Base-by-base conservation (phyloP, 2,113 vertebrate genomes). In the Dolichotis patagonum region DNA sequence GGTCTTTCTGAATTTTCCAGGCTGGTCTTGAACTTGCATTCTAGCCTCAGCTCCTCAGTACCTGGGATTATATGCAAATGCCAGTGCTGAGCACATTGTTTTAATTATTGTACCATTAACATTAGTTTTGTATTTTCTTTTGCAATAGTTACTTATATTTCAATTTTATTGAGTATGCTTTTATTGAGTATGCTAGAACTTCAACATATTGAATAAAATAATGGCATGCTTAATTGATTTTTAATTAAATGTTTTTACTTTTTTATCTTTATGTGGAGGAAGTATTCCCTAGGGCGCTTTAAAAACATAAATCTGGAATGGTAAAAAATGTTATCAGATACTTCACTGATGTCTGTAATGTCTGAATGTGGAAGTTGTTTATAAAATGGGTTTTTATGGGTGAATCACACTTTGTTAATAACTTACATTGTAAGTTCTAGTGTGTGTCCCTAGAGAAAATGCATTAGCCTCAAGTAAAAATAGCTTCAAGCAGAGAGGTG, bases 401-500 rank as follows among this genome's bases (percentile, higher is more conserved):
- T 96, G 75, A 92, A 91, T 95, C 95, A 95, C 7, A 84, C 60
- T 97, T 94, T 63, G 35, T 46, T 46, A 88, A 63, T 88, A 96
- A 96, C 77, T 96, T 93, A 54, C 9, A 38, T 62, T 89, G 24
- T 65, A 81, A 65, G 90, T 97, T 96, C 85, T 43, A 60, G 80
- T 97, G 52, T 81, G 14, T 94, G 24, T 96, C 80, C 90, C 60
- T 91, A 80, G 96, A 96, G 92, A 96, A 93, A 94, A 93, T 95
- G 81, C n/a, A 85, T 89, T 43, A 82, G 7, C 62, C 41, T 63
- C 2, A 35, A 84, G 85, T 11, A 96, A 88, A 86, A 28, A 52
- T 26, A 71, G 67, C 54, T 26, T 85, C 5, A 88, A 49, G 71
- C n/a, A 93, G 73, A 78, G 28, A 88, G 32, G 32, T 71, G 17